phyloP scores from a whole-genome alignment of 2,113 vertebrate species.

The Saguinus imperator region DNA sequence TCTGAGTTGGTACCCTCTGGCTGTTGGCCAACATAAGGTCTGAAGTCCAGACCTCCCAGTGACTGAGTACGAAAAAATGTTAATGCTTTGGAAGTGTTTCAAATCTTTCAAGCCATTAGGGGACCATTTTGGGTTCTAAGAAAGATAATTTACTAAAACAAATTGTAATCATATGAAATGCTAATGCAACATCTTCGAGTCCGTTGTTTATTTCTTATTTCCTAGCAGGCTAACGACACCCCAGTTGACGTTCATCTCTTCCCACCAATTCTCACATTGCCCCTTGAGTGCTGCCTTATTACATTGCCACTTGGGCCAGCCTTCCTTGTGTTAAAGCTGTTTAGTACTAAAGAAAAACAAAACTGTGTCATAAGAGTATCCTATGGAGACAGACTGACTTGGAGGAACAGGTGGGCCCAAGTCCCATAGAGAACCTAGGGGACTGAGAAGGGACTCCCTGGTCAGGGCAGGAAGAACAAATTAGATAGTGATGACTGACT shows the following conservation, averaged over 20 bases:
- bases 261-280: slow-evolving; percentile 21
- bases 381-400: not conserved
- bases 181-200: not conserved
- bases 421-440: not conserved
- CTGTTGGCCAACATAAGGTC: slow-evolving; percentile 45
- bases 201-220: slow-evolving; percentile 45
- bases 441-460: not conserved
- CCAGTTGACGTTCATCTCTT: not conserved
- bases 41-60: slow-evolving; percentile 53
- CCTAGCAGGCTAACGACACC: not conserved
- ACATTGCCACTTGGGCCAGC: not conserved
- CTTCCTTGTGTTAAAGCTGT: slow-evolving; percentile 41
- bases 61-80: slow-evolving; percentile 51
- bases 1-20: slow-evolving; percentile 44
- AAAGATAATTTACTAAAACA: slow-evolving; percentile 58
- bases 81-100: slow-evolving; percentile 61
- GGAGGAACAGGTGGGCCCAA: not conserved
- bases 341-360: not conserved
- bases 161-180: slow-evolving; percentile 16
- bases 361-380: not conserved
- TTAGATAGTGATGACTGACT: not conserved
- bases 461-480: not conserved
- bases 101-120: slow-evolving; percentile 55
- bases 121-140: slow-evolving; percentile 29
- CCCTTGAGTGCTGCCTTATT: slow-evolving; percentile 8